Percentiles rank a stretch among this genome's conserved stretches.
Evolutionary conservation across 64 coral and sea anemone species (phyloP).

Genomic region (Acropora yongei): DNA sequence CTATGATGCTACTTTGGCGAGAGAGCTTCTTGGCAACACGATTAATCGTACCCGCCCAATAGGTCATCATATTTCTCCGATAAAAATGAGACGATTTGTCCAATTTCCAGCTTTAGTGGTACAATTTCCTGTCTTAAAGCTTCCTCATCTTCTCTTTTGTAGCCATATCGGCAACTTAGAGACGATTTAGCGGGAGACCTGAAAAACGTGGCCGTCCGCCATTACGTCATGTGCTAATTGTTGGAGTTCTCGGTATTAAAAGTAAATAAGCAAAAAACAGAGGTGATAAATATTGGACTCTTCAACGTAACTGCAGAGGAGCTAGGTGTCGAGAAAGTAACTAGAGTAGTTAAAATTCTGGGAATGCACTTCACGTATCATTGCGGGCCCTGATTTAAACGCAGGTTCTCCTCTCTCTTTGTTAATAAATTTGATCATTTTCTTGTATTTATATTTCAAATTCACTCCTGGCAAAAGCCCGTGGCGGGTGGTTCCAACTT

Average conservation of each 20-base stretch:
- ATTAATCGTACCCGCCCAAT: not conserved
- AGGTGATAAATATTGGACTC: too few relatives aligned
- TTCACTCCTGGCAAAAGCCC: too few relatives aligned
- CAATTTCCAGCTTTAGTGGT: conserved; percentile 22
- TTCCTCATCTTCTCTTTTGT: conserved; percentile 23
- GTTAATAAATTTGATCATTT: too few relatives aligned
- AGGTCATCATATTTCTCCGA: conserved; percentile 28
- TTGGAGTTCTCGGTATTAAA: too few relatives aligned
- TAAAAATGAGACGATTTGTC: conserved; percentile 31
- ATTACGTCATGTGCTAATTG: conserved; percentile 16
- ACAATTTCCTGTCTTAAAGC: not conserved
- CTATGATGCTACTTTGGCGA: not conserved
- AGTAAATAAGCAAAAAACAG: too few relatives aligned
- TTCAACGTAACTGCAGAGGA: not conserved
- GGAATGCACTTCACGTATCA: not conserved
- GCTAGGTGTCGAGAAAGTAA: not conserved
- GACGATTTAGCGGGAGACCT: not conserved
- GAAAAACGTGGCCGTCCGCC: conserved; percentile 10
- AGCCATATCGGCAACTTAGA: conserved; percentile 6
- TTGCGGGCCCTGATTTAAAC: not conserved
- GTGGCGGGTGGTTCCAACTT: too few relatives aligned
- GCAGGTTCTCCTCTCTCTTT: too few relatives aligned
- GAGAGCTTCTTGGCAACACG: not conserved
- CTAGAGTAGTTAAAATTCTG: not conserved
- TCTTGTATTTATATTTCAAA: too few relatives aligned